Conservation (phyloP, 2,888 invertebrate genomes). For the Anaspis maculata region DNA sequence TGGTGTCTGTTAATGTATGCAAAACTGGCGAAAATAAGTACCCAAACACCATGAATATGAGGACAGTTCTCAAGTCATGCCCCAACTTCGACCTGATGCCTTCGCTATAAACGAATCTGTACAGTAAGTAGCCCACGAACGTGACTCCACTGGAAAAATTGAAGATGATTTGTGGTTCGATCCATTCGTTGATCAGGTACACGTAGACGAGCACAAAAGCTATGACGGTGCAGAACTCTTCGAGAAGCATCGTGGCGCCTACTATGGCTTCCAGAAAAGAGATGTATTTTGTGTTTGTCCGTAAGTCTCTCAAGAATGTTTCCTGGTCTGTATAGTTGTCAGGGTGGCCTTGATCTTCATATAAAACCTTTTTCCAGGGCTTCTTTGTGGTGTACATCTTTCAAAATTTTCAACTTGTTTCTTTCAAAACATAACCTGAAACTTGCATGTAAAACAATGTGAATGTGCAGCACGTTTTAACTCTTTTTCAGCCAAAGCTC, state of each 20-base stretch:
- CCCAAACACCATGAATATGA: slow-evolving; percentile 78
- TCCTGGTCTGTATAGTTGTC: slow-evolving; percentile 86
- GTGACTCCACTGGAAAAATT: slow-evolving; percentile 49
- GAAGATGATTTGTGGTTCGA: slow-evolving; percentile 57
- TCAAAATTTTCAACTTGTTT: slow-evolving; percentile 1
- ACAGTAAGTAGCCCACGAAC: slow-evolving; percentile 54
- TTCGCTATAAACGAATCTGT: slow-evolving; percentile 34
- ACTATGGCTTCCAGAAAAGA: slow-evolving; percentile 59
- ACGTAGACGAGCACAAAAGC: slow-evolving; percentile 66
- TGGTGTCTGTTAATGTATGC: slow-evolving; percentile 90
- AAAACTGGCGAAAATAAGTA: slow-evolving; percentile 85
- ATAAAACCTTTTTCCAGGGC: slow-evolving; percentile 82
- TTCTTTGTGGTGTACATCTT: slow-evolving; percentile 32
- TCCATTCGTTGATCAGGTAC: slow-evolving; percentile 61
- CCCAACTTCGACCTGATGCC: slow-evolving; percentile 29
- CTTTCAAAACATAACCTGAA: background rate
- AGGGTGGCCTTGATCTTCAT: slow-evolving; percentile 76
- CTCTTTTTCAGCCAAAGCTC: too few relatives aligned
- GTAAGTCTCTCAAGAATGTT: slow-evolving; percentile 76
- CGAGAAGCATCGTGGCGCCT: slow-evolving; percentile 70
- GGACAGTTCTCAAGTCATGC: slow-evolving; percentile 66
- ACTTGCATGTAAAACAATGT: background rate
- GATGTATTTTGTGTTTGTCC: slow-evolving; percentile 70
- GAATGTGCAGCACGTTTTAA: background rate
- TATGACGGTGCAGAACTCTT: slow-evolving; percentile 71